A percentile compares a stretch with the other conserved stretches of the same genome.
These are phyloP conservation scores for Babyrousa celebensis DNA, from an alignment of 2,797 vertebrate species.

Conservation along the genomic window DNA sequence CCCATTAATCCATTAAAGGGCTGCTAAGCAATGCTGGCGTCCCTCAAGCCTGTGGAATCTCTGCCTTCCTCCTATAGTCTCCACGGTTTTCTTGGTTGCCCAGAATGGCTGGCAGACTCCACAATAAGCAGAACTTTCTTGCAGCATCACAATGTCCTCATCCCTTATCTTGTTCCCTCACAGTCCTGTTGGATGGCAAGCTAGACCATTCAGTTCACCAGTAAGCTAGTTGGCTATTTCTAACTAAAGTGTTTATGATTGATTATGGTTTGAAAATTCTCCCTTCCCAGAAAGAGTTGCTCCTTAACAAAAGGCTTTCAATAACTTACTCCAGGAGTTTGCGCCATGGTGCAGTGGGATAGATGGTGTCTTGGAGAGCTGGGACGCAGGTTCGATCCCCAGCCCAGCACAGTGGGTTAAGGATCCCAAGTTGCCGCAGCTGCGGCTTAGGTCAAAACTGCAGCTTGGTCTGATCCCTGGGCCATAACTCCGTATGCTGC, in stretches of 20 bases:
- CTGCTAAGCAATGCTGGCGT: neutral
- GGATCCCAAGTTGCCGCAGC: too few species aligned
- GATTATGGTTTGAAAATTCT: neutral
- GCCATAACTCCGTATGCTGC: too few species aligned
- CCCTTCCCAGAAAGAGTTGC: neutral
- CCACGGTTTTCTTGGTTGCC: neutral
- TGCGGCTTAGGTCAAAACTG: too few species aligned
- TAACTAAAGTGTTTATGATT: neutral
- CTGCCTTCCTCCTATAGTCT: neutral
- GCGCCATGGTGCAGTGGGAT: too few species aligned
- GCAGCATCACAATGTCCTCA: neutral
- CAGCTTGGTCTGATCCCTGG: too few species aligned
- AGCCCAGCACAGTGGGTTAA: too few species aligned
- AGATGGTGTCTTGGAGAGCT: too few species aligned
- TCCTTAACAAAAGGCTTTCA: neutral
- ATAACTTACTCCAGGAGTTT: neutral
- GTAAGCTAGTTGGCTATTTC: neutral
- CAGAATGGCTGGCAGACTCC: neutral
- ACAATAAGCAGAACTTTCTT: neutral
- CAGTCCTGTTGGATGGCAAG: neutral
- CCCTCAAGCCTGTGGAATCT: neutral
- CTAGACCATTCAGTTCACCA: neutral
- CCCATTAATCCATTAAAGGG: neutral
- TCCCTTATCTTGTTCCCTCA: neutral
- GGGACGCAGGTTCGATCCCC: too few species aligned